phyloP scores from a whole-genome alignment of 2,888 invertebrate genomes.

The Agriopis marginaria region DNA sequence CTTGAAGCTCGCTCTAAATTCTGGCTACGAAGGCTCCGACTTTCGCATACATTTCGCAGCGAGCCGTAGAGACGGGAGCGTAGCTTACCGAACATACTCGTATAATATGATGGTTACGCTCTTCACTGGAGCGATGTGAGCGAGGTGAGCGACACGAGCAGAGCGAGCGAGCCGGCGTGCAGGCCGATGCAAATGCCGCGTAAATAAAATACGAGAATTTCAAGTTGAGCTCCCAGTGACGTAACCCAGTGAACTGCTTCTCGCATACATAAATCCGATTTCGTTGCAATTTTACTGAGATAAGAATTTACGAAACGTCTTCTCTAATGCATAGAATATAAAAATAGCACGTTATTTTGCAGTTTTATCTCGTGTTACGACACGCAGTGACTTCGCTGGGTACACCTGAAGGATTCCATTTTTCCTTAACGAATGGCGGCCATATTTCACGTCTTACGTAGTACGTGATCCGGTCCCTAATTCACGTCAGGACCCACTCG shows the following conservation, averaged over 20 bases:
- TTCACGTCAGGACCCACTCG: slow-evolving; percentile 46
- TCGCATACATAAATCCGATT: slow-evolving; percentile 28
- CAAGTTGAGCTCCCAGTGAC: slow-evolving; percentile 39
- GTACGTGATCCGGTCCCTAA: slow-evolving; percentile 62
- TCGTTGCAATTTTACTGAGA: slow-evolving; percentile 22
- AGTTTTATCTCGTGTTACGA: slow-evolving; percentile 25
- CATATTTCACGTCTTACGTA: slow-evolving; percentile 60
- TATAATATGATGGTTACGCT: slow-evolving; percentile 40
- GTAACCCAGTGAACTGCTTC: slow-evolving; percentile 32
- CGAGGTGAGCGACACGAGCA: slow-evolving; percentile 48
- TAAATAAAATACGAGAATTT: slow-evolving; percentile 76
- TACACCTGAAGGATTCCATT: slow-evolving; percentile 44
- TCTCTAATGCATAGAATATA: not conserved
- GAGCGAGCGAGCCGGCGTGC: slow-evolving; percentile 47
- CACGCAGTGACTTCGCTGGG: slow-evolving; percentile 27
- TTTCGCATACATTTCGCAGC: slow-evolving; percentile 29
- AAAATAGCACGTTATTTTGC: slow-evolving; percentile 7
- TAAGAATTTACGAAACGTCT: slow-evolving; percentile 7
- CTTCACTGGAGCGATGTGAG: slow-evolving; percentile 52
- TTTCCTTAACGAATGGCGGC: slow-evolving; percentile 54
- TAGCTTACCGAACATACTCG: slow-evolving; percentile 31
- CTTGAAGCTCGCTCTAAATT: slow-evolving; percentile 33
- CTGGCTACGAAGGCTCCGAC: slow-evolving; percentile 23
- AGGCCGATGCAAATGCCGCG: slow-evolving; percentile 68
- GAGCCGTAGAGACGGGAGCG: slow-evolving; percentile 15